Evolutionary conservation across 2,113 vertebrate genomes (phyloP).

Genomic region (Eptesicus fuscus): DNA sequence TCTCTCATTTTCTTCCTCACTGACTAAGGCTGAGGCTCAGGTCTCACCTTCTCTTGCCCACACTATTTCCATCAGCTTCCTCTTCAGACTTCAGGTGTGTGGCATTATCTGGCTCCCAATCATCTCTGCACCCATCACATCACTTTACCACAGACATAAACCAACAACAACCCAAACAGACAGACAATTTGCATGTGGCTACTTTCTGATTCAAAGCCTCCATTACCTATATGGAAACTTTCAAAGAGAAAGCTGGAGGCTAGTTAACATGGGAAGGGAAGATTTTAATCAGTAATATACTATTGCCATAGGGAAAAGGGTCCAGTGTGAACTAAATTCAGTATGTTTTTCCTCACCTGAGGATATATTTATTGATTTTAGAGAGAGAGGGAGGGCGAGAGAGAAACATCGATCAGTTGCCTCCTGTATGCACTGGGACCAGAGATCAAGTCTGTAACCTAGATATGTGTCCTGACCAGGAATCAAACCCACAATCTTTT

Average conservation of each 20-base stretch:
- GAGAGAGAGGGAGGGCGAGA: no score
- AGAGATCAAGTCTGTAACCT: no score
- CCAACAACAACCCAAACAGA: background rate
- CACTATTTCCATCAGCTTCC: background rate
- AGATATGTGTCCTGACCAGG: no score
- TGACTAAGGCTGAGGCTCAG: background rate
- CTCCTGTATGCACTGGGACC: no score
- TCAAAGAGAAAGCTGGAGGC: background rate
- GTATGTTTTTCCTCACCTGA: no score
- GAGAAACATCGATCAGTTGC: no score
- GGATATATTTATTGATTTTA: no score
- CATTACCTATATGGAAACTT: background rate
- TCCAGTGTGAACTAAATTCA: background rate
- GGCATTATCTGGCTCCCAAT: background rate
- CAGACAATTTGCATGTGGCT: background rate
- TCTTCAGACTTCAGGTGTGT: background rate
- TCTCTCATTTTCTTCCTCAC: background rate
- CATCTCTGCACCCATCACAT: background rate
- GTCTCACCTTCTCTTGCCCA: background rate
- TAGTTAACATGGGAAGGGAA: background rate
- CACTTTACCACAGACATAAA: background rate
- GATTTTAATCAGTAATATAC: background rate
- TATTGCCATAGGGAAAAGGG: background rate
- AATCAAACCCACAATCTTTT: no score
- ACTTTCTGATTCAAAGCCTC: background rate